phyloP scores from a whole-genome alignment of 2,113 vertebrate genomes.

The Ophiodon elongatus region DNA sequence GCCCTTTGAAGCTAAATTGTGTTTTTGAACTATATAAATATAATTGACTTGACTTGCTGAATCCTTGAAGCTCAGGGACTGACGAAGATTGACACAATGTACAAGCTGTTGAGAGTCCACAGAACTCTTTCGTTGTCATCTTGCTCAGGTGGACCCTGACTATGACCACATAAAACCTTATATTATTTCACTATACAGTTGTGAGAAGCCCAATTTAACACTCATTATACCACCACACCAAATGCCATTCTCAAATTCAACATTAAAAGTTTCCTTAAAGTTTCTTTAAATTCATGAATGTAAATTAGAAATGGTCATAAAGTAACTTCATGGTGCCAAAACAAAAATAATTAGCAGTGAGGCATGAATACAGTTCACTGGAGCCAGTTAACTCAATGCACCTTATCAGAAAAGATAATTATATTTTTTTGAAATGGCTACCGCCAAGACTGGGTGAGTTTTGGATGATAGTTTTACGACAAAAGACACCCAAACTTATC shows the following conservation, averaged over 20 bases:
- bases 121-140: no score
- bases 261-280: no score
- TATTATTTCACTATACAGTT: no score
- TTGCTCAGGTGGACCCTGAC: no score
- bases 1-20: no score
- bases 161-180: no score
- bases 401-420: constrained; percentile 31
- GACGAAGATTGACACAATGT: neutral
- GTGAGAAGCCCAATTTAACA: no score
- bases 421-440: neutral
- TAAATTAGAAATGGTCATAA: neutral
- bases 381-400: constrained; percentile 10
- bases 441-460: neutral
- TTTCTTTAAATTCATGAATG: neutral
- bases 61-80: no score
- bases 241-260: no score
- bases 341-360: constrained; percentile 7
- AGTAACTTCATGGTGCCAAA: neutral
- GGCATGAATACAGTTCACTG: constrained; percentile 12
- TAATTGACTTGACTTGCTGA: no score
- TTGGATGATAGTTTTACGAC: neutral
- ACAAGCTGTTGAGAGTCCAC: neutral
- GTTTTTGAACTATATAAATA: no score
- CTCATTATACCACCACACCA: no score
- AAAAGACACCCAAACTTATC: neutral